phyloP scores from a whole-genome alignment of 2,113 vertebrate genomes.

The Amphiprion percula region DNA sequence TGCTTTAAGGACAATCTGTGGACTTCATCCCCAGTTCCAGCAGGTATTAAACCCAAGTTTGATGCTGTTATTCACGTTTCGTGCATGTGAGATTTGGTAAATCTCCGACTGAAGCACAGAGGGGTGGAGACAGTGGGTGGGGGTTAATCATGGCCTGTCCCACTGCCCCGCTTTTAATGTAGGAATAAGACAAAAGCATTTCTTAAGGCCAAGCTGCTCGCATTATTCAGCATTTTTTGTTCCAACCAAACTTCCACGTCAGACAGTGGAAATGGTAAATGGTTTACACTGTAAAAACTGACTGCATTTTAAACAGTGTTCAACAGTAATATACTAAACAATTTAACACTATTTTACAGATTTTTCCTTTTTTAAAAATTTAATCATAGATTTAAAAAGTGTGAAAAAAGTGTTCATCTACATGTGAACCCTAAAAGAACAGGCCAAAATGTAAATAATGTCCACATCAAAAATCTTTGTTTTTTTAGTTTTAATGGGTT shows the following conservation, averaged over 20 bases:
- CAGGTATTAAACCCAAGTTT: not conserved
- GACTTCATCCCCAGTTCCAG: not conserved
- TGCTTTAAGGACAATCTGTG: not conserved
- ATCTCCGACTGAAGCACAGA: slow-evolving; percentile 32
- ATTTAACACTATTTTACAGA: too few species aligned
- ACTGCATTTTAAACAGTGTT: too few species aligned
- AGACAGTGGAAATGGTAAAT: too few species aligned
- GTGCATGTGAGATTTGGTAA: slow-evolving; percentile 24
- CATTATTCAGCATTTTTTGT: slow-evolving; percentile 48
- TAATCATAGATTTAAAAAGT: too few species aligned
- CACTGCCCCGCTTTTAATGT: slow-evolving; percentile 64
- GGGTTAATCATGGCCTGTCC: slow-evolving; percentile 64
- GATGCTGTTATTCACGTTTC: slow-evolving; percentile 3
- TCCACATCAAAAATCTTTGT: too few species aligned
- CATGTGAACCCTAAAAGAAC: too few species aligned
- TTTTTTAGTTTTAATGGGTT: too few species aligned
- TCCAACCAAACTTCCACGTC: not conserved
- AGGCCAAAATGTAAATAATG: too few species aligned
- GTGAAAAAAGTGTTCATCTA: too few species aligned
- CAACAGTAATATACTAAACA: too few species aligned
- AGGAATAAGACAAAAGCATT: slow-evolving; percentile 44
- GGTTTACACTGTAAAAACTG: too few species aligned
- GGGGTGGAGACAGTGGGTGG: slow-evolving; percentile 4
- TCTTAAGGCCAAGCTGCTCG: slow-evolving; percentile 21
- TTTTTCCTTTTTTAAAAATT: too few species aligned